These are phyloP conservation scores for Syrrhaptes paradoxus DNA, from an alignment of 2,113 vertebrate species.

Conservation along the genomic window DNA sequence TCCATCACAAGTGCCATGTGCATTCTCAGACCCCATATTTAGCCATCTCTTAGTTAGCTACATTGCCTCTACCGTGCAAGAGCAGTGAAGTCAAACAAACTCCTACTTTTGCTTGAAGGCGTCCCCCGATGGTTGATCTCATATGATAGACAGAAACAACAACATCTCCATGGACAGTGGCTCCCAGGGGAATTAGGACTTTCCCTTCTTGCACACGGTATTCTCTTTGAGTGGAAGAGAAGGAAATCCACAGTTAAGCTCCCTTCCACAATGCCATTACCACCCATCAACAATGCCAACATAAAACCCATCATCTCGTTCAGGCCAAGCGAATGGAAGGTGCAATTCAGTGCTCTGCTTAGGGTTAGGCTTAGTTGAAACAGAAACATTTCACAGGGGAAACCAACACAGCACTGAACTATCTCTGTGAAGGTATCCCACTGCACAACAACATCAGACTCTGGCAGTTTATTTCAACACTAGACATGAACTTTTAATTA, in stretches of 20 bases:
- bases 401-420: neutral
- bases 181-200: conserved; percentile 89
- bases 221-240: conserved; percentile 80
- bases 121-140: conserved; percentile 94
- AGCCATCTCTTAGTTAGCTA: neutral
- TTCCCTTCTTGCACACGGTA: conserved; percentile 94
- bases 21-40: neutral
- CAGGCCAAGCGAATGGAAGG: neutral
- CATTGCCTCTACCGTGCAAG: neutral
- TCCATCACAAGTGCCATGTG: neutral
- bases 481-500: neutral
- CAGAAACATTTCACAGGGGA: neutral
- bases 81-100: neutral
- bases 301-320: neutral
- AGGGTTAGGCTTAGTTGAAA: neutral
- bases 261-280: neutral
- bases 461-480: neutral
- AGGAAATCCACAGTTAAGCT: neutral
- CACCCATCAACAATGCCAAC: neutral
- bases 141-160: conserved; percentile 93
- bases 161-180: conserved; percentile 93
- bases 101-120: conserved; percentile 95
- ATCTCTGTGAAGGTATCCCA: neutral
- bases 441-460: accelerated
- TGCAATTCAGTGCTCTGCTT: neutral